Evolutionary conservation across 2,888 invertebrate species (phyloP), one percentile per base, ranked within the genome.

Genomic region (Petrolisthes manimaculis): DNA sequence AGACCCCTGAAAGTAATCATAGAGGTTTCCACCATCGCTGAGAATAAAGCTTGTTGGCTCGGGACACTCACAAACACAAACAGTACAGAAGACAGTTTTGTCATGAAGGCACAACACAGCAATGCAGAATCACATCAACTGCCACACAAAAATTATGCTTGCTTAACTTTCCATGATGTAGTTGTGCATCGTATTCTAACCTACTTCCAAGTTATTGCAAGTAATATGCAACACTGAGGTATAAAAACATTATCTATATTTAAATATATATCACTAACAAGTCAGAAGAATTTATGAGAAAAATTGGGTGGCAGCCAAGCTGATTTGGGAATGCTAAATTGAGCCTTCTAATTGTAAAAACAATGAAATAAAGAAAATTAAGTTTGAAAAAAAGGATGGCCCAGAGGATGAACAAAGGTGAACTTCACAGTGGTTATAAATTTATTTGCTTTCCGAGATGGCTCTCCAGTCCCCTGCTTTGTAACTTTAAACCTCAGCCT

Each of bases 41-140:
- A 84, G 80, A 86, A 86, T 83, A 82, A 88, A 88, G 87, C 83
- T 83, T 83, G 84, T 55, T 88, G 84, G 87, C 80, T 88, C 80
- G 80, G 87, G 87, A 84, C 83, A 86, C 82, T 67, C 69, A 85
- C 71, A 80, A 84, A 74, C 37, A 37, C 37, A 79, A 79, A 71
- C 53, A 83, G 75, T 74, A 75, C 37, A 53, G 12, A 67, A 18
- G 14, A 67, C 18, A 79, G 78, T 79, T 79, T 55, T 55, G 53
- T 79, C 55, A 37, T 37, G 37, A 37, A 37, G 37, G 37, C 37
- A 37, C 37, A 37, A 37, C 37, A 37, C 37, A 37, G 37, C 37
- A 37, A 37, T 37, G 37, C 37, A 37, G 37, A 37, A 37, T 37
- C 37, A 37, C 37, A 37, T 37, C 37, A 37, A 37, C 37, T 37